phyloP scores from a whole-genome alignment of 2,113 vertebrate genomes.

The Dolichallabes microphthalmus region DNA sequence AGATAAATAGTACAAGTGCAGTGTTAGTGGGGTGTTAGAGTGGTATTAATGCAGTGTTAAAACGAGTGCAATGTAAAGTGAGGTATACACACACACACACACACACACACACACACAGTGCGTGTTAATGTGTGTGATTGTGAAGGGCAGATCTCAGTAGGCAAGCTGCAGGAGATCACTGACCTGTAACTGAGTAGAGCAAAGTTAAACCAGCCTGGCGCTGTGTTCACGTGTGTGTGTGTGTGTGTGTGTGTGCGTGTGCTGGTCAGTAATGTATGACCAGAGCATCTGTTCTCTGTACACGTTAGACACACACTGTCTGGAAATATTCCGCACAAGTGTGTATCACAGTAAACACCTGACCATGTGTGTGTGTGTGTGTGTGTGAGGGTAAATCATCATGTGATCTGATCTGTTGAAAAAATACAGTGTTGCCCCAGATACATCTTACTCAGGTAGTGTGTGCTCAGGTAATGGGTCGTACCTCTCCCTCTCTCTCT shows the following conservation, averaged over 20 bases:
- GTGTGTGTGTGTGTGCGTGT: slow-evolving; percentile 17
- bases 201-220: slow-evolving; percentile 14
- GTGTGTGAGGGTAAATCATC: background rate
- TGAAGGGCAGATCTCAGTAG: slow-evolving; percentile 33
- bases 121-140: slow-evolving; percentile 15
- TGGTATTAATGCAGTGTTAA: background rate
- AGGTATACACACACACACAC: background rate
- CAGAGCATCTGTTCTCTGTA: slow-evolving; percentile 48
- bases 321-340: slow-evolving; percentile 24
- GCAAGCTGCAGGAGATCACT: slow-evolving; percentile 26
- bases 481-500: background rate
- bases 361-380: slow-evolving; percentile 20
- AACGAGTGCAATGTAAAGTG: background rate
- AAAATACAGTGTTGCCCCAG: background rate
- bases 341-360: slow-evolving; percentile 15
- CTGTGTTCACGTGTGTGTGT: slow-evolving; percentile 4
- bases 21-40: background rate
- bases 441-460: background rate
- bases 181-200: slow-evolving; percentile 34
- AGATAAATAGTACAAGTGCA: too few relatives aligned
- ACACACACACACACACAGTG: background rate
- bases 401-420: background rate
- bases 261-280: slow-evolving; percentile 40
- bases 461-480: background rate
- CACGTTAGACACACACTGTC: slow-evolving; percentile 43